Percentiles rank a stretch among this genome's conserved stretches.
Evolutionary conservation across 2,113 vertebrate species (phyloP).

Genomic region (Phrynocephalus versicolor): DNA sequence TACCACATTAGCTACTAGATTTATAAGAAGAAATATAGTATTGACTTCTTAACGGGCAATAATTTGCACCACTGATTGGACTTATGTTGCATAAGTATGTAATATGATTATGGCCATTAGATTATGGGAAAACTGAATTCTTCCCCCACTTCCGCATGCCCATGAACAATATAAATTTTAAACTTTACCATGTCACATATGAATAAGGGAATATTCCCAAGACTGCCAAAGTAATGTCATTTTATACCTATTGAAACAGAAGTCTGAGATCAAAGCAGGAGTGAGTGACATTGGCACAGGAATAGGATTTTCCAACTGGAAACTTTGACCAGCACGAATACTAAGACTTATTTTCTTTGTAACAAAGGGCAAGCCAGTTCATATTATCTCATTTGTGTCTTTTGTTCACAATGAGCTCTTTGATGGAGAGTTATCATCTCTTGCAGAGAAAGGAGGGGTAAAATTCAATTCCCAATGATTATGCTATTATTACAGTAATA

Average conservation of each 20-base stretch:
- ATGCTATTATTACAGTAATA: not conserved
- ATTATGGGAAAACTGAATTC: too few species aligned
- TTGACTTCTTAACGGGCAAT: too few species aligned
- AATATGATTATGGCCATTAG: too few species aligned
- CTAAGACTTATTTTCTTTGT: not conserved
- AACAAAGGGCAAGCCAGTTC: conserved; percentile 41
- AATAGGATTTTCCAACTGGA: not conserved
- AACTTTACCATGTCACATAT: too few species aligned
- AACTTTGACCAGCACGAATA: not conserved
- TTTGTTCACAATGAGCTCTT: conserved; percentile 48
- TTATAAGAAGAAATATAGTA: too few species aligned
- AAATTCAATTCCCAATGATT: conserved; percentile 51
- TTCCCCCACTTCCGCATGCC: too few species aligned
- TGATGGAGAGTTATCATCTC: conserved; percentile 53
- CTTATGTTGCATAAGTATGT: too few species aligned
- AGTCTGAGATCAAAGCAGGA: not conserved
- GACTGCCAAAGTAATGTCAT: not conserved
- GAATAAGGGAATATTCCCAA: too few species aligned
- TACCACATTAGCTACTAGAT: too few species aligned
- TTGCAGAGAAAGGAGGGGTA: conserved; percentile 20
- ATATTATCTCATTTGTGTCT: conserved; percentile 46
- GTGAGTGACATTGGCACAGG: not conserved
- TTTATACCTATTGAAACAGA: not conserved
- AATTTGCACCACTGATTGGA: too few species aligned
- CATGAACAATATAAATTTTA: too few species aligned